phyloP scores from a whole-genome alignment of 2,888 invertebrate species.

The Ommatoiulus sabulosus region DNA sequence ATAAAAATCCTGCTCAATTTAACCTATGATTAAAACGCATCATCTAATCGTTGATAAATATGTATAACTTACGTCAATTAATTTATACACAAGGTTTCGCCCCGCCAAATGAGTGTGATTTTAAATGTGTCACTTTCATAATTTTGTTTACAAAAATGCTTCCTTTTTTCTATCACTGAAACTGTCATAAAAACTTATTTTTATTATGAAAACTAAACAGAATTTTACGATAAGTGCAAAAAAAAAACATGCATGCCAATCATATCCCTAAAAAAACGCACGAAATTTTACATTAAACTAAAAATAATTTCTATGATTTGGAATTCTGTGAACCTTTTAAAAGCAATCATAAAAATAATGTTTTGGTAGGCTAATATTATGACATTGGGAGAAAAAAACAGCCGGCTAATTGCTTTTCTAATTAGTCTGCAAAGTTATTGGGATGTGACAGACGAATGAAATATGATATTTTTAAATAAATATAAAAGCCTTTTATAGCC shows the following conservation, averaged over 20 bases:
- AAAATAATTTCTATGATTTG: not conserved
- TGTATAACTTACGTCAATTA: too few relatives aligned
- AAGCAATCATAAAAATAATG: not conserved
- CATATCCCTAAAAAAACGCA: not conserved
- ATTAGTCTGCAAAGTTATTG: conserved; percentile 31
- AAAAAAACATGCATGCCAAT: too few relatives aligned
- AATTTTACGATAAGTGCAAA: not conserved
- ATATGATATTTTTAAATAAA: conserved; percentile 40
- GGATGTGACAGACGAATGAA: conserved; percentile 35
- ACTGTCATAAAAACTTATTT: not conserved
- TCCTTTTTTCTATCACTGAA: too few relatives aligned
- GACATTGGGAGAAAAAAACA: not conserved
- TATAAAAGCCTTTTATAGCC: conserved; percentile 38
- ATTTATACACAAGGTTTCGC: too few relatives aligned
- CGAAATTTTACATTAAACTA: too few relatives aligned
- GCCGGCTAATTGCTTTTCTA: conserved; percentile 24
- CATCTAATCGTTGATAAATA: too few relatives aligned
- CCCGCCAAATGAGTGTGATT: too few relatives aligned
- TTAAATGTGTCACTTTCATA: not conserved
- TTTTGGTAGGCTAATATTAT: not conserved
- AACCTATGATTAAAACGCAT: too few relatives aligned
- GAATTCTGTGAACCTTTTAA: not conserved
- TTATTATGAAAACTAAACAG: not conserved
- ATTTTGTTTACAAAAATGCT: not conserved
- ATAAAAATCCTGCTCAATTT: too few relatives aligned